Percentiles rank a stretch among this genome's conserved stretches.
Conservation (phyloP, 2,888 invertebrate genomes). For the Tetragonisca angustula region DNA sequence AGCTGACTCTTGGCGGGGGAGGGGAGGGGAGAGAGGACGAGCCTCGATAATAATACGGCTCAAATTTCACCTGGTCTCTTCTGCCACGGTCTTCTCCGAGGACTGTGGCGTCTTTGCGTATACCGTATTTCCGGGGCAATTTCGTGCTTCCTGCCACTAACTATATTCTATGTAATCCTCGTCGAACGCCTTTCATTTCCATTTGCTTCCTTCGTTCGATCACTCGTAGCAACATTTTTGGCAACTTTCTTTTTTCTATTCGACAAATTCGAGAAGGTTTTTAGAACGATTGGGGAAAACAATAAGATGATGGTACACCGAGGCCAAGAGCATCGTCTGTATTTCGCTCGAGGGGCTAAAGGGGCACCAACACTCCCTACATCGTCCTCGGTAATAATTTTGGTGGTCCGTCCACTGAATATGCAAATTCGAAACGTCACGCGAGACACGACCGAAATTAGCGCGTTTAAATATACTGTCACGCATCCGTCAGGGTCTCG, state of each 20-base stretch:
- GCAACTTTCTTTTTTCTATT: neutral
- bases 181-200: constrained; percentile 1
- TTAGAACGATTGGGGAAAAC: no score
- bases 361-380: no score
- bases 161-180: constrained; percentile 16
- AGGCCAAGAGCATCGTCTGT: no score
- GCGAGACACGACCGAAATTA: no score
- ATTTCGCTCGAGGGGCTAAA: no score
- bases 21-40: constrained; percentile 26
- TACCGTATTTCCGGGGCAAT: constrained; percentile 66
- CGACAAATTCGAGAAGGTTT: neutral
- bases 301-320: no score
- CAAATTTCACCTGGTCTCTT: constrained; percentile 62
- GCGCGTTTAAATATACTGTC: no score
- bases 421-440: no score
- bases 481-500: no score
- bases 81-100: constrained; percentile 24
- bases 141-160: constrained; percentile 55
- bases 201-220: neutral
- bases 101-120: constrained; percentile 45
- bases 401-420: no score
- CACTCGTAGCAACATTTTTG: neutral
- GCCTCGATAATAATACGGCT: constrained; percentile 65
- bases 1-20: constrained; percentile 5
- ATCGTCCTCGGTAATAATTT: no score